Evolutionary conservation across 2,888 invertebrate genomes (phyloP), one percentile per base, ranked within the genome.

Genomic region (Labia minor): DNA sequence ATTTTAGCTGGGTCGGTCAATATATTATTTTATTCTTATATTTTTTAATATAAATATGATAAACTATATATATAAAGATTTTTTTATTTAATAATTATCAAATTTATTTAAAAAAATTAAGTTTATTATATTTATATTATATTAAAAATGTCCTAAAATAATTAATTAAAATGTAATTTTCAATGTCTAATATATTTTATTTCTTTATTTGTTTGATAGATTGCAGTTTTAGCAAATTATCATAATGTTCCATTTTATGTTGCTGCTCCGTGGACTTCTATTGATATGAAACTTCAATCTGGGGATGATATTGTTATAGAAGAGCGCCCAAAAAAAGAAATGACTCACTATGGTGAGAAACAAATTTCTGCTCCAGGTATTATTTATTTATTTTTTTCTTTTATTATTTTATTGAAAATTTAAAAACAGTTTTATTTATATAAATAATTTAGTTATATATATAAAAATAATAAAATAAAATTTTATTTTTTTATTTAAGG

Each of bases 191-290:
- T n/a, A n/a, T 26, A 26, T 26, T 26, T 26, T 26, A 26, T 26
- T 26, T n/a, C n/a, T n/a, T 26, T 26, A 26, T 8, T 26, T 6
- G 71, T 67, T 63, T 73, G 72, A 6, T 73, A 83, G 81, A 89
- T 98, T 75, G 95, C 97, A 0, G 90, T 98, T 64, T 82, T 91
- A 63, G 95, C 97, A 0, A 89, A 91, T 74, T 81, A 93, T 78
- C 96, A 98, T 75, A 83, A 84, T 33, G 89, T 98, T 69, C 95
- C 96, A 66, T 98, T 99, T 78, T 98, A 92, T 78, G 88, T 98
- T 19, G 96, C 95, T 1, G 95, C 96, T 2, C 97, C 98, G 0
- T 83, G 88, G 64, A 94, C 95, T 2, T 91, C 97, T 0, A 90
- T 96, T 73, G 97, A 98, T 78, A 83, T 88, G 75, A 80, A 80